phyloP scores from a whole-genome alignment of 2,888 invertebrate species.

The Melieria crassipennis region DNA sequence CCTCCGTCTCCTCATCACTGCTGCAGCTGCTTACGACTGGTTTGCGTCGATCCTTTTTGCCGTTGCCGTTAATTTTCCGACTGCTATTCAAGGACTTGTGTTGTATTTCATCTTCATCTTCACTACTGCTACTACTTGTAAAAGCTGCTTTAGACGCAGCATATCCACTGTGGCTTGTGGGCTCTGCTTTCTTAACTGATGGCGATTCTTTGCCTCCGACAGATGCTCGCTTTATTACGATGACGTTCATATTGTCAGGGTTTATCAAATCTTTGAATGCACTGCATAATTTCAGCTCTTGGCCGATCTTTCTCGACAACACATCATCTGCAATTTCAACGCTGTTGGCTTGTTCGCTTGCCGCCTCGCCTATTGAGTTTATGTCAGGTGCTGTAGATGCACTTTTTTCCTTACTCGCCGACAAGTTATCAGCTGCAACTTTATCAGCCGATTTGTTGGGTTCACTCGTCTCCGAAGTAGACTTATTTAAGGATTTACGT shows the following conservation, averaged over 20 bases:
- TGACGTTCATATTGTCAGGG: too few relatives aligned
- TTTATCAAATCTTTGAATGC: not conserved
- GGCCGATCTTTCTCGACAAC: not conserved
- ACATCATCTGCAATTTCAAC: not conserved
- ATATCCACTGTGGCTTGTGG: not conserved
- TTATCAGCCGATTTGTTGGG: constrained; percentile 5
- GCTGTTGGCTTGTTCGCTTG: not conserved
- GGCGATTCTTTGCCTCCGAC: too few relatives aligned
- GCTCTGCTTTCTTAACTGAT: not conserved
- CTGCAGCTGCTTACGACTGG: too few relatives aligned
- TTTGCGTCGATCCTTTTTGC: too few relatives aligned
- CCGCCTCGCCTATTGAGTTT: not conserved
- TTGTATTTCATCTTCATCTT: not conserved
- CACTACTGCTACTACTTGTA: not conserved
- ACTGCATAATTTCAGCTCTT: not conserved
- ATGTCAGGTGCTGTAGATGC: not conserved
- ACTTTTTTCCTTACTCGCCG: not conserved
- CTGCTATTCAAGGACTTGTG: not conserved
- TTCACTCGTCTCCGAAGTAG: not conserved
- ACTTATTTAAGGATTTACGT: not conserved
- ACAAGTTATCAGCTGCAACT: constrained; percentile 7
- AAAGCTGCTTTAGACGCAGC: not conserved
- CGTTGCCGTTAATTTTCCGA: not conserved
- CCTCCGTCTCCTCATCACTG: too few relatives aligned
- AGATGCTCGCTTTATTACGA: not conserved